Base-by-base conservation (phyloP, 2,113 vertebrate genomes). In the Acanthochromis polyacanthus region DNA sequence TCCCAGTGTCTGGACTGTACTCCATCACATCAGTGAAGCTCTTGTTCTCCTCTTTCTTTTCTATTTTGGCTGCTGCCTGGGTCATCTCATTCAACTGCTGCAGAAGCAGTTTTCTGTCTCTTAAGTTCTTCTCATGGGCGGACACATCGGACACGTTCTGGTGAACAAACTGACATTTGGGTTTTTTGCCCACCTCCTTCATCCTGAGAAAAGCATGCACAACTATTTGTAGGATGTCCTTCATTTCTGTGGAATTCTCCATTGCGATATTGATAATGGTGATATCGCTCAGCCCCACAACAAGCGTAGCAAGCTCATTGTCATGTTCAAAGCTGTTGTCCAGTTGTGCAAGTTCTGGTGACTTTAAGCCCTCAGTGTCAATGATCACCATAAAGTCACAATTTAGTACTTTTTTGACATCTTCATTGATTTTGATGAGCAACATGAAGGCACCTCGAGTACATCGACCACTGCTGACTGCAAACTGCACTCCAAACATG, bases 101-200 rank as follows among this genome's bases (percentile, higher is more conserved):
- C 23, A 93, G 38, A 10, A 94, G 84, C 48, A 87, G 81, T 17
- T 92, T 91, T 46, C 93, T 83, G n/a, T 95, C 95, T 71, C 91
- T 81, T 0, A 80, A 79, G 83, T 91, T 96, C 19, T 94, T 94
- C 10, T 93, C 92, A 20, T 94, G 61, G 4, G 88, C 93, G n/a
- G 94, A 88, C 11, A 89, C 78, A 43, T 94, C 95, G 0, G 90
- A 91, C 22, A 96, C 93, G 43, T 94, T 95, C 90, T 96, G 95
- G 69, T 95, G 93, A 1, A 96, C 93, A 70, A 96, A 96, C 62
- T 91, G 90, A 75, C 93, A 96, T 75, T 83, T 95, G 0, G 95
- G 93, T 71, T 92, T 90, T 46, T 94, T 95, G 7, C 95, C 95
- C 0, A 91, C 90, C 62, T 93, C 82, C 61, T 83, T 93, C 91